phyloP scores from a whole-genome alignment of 2,113 vertebrate genomes.

The Xenotilapia leptura region DNA sequence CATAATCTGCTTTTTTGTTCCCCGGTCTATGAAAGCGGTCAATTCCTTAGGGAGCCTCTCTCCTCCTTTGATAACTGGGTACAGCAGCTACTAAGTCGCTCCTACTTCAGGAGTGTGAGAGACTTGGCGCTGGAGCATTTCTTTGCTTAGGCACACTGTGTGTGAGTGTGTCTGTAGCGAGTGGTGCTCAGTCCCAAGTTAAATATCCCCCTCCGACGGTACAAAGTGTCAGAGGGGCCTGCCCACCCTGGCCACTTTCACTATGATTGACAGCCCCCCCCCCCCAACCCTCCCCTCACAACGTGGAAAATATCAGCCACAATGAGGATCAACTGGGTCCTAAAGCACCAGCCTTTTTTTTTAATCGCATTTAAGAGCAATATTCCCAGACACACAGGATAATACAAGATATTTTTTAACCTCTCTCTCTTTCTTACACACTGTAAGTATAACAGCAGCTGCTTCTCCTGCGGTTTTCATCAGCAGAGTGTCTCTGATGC shows the following conservation, averaged over 20 bases:
- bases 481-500: not conserved
- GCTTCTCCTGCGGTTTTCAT: not conserved
- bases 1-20: conserved; percentile 22
- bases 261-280: conserved; percentile 76
- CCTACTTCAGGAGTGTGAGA: conserved; percentile 60
- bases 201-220: conserved; percentile 82
- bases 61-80: conserved; percentile 41
- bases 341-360: conserved; percentile 41
- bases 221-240: conserved; percentile 76
- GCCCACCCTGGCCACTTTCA: conserved; percentile 80
- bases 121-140: conserved; percentile 58
- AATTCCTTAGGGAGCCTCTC: conserved; percentile 52
- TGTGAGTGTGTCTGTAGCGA: conserved; percentile 73
- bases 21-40: conserved; percentile 33
- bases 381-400: not conserved
- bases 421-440: not conserved
- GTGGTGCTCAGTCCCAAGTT: conserved; percentile 77
- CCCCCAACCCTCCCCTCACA: conserved; percentile 37
- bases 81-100: conserved; percentile 61
- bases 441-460: not conserved
- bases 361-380: not conserved
- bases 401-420: not conserved
- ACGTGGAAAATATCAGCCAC: conserved; percentile 71
- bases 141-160: conserved; percentile 71
- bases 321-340: conserved; percentile 67